Conservation (phyloP, 2,113 vertebrate species). For the Seriola aureovittata region DNA sequence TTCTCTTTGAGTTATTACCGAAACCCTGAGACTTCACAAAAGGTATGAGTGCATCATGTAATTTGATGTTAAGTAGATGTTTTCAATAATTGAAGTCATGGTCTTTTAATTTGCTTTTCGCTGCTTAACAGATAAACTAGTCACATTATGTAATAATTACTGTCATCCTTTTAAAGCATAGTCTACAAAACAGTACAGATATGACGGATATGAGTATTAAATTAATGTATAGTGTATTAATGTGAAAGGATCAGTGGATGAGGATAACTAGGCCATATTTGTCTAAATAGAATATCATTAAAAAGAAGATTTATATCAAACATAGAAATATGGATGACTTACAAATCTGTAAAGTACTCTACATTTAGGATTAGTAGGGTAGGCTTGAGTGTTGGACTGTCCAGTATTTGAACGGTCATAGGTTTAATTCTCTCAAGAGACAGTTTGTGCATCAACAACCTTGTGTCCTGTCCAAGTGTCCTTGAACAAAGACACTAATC, state of each 20-base stretch:
- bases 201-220: background rate
- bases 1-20: background rate
- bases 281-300: background rate
- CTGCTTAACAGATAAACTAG: slow-evolving; percentile 1
- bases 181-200: background rate
- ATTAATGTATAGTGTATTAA: background rate
- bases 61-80: slow-evolving; percentile 1
- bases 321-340: background rate
- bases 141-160: background rate
- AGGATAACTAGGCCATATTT: background rate
- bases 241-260: background rate
- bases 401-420: slow-evolving; percentile 16
- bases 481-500: slow-evolving; percentile 47
- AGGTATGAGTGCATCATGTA: background rate
- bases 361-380: background rate
- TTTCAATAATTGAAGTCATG: background rate
- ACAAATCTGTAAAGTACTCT: background rate
- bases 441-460: slow-evolving; percentile 16
- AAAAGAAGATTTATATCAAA: background rate
- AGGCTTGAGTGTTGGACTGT: background rate
- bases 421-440: slow-evolving; percentile 17
- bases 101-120: background rate
- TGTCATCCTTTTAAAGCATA: background rate
- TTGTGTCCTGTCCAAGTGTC: slow-evolving; percentile 39
- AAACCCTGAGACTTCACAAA: background rate